These are phyloP conservation scores for Drosophila quasianomalipes DNA, from an alignment of 2,888 invertebrate species.

Conservation along the genomic window DNA sequence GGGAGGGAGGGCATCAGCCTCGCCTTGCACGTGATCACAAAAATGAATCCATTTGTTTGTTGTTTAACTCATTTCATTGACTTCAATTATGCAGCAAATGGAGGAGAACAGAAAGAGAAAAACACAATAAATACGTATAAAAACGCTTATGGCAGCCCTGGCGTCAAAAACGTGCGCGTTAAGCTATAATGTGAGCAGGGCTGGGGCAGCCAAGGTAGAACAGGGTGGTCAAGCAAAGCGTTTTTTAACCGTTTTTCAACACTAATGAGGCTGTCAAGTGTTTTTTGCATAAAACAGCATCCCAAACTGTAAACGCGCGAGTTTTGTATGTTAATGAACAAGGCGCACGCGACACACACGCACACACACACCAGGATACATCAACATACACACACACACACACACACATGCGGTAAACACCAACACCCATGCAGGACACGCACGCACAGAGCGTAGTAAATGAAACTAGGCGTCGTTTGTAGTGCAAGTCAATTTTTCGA, in stretches of 20 bases:
- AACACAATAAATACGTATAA: constrained; percentile 24
- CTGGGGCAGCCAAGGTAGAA: neutral
- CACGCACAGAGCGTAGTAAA: constrained; percentile 63
- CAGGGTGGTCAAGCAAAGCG: constrained; percentile 22
- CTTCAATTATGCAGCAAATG: constrained; percentile 76
- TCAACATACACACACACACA: constrained; percentile 22
- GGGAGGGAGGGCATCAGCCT: constrained; percentile 1
- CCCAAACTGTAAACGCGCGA: constrained; percentile 27
- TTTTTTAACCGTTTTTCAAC: constrained; percentile 61
- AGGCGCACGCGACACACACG: constrained; percentile 39
- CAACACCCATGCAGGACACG: constrained; percentile 44
- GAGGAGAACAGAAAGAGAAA: constrained; percentile 49
- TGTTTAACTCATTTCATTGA: constrained; percentile 73
- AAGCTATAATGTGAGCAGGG: constrained; percentile 25
- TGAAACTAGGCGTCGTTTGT: constrained; percentile 73
- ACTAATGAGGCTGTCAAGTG: constrained; percentile 77
- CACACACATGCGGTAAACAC: constrained; percentile 23
- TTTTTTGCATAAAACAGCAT: constrained; percentile 61
- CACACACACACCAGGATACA: constrained; percentile 20
- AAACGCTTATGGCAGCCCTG: constrained; percentile 22
- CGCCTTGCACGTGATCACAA: constrained; percentile 65
- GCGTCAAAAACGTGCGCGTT: constrained; percentile 52
- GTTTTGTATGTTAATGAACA: constrained; percentile 62
- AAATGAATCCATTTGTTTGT: constrained; percentile 73
- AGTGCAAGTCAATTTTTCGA: constrained; percentile 83